Evolutionary conservation across 1,140 invertebrate species (phyloP).

Genomic region (Plectrocnemia conspersa): DNA sequence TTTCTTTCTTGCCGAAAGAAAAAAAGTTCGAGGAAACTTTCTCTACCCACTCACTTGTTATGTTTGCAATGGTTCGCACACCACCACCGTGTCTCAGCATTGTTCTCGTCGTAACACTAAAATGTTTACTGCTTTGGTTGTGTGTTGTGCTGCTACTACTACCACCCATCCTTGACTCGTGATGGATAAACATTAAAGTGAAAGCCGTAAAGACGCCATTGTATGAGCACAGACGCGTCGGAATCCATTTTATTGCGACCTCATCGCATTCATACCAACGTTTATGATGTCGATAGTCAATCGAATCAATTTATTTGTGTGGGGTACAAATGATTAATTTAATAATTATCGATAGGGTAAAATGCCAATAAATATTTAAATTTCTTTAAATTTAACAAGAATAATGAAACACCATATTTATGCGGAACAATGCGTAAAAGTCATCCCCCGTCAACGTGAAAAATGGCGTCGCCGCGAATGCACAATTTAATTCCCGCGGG

Average conservation of each 20-base stretch:
- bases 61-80: neutral
- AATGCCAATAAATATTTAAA: neutral
- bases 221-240: constrained; percentile 2
- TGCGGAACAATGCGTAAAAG: too few species aligned
- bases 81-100: neutral
- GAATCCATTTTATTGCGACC: constrained; percentile 4
- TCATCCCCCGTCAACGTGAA: neutral
- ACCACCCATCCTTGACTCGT: constrained; percentile 9
- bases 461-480: constrained; percentile 7
- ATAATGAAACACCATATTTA: neutral
- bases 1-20: neutral
- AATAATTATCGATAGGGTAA: neutral
- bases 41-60: neutral
- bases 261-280: neutral
- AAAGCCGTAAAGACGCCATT: constrained; percentile 5
- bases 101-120: constrained; percentile 9
- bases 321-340: neutral
- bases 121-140: constrained; percentile 7
- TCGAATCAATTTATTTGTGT: neutral
- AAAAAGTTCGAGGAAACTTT: neutral
- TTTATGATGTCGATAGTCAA: neutral
- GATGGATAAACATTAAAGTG: constrained; percentile 10
- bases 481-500: constrained; percentile 21
- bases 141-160: too few species aligned
- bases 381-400: neutral